A percentile compares a stretch with the other conserved stretches of the same genome.
phyloP scores from a whole-genome alignment of 2,888 invertebrate species.

The Andrena camellia region DNA sequence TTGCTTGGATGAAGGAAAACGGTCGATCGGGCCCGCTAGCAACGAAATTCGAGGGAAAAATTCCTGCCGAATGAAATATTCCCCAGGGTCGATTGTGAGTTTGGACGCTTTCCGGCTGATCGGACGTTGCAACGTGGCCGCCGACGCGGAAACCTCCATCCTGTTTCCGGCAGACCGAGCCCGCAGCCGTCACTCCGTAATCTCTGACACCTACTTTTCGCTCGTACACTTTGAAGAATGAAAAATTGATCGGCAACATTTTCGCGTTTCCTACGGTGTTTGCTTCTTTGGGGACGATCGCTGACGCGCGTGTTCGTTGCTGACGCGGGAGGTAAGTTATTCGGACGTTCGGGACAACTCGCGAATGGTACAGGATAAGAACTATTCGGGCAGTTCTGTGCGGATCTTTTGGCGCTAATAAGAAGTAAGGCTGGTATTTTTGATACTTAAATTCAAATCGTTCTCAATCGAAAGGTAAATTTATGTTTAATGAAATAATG shows the following conservation, averaged over 20 bases:
- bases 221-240: conserved; percentile 26
- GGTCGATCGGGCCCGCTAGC: conserved; percentile 6
- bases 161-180: conserved; percentile 70
- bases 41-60: conserved; percentile 73
- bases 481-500: no score
- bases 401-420: no score
- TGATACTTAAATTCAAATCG: no score
- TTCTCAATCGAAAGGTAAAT: no score
- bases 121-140: conserved; percentile 78
- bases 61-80: conserved; percentile 80
- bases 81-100: conserved; percentile 78
- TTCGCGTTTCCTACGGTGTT: background rate
- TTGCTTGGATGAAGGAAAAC: conserved; percentile 19
- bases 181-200: conserved; percentile 64
- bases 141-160: conserved; percentile 78
- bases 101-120: conserved; percentile 82
- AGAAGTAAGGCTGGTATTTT: no score
- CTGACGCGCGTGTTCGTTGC: background rate
- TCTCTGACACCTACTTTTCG: conserved; percentile 63
- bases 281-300: background rate
- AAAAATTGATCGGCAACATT: conserved; percentile 60
- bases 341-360: background rate
- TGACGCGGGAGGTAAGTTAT: background rate
- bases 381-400: no score
- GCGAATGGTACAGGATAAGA: no score